Evolutionary conservation across 2,888 invertebrate species (phyloP).

Genomic region (Heliconius hortense): DNA sequence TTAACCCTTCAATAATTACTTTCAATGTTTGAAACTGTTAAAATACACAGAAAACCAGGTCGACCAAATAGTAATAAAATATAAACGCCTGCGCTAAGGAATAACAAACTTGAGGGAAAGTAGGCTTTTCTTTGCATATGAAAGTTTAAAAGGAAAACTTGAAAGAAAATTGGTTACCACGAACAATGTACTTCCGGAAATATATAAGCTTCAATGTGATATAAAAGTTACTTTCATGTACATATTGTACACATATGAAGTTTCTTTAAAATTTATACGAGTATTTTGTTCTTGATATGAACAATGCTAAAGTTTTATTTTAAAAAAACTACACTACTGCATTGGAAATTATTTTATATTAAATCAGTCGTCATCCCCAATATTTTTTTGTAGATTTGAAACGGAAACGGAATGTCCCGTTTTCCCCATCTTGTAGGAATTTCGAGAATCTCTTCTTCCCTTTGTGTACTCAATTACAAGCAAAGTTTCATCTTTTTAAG

Average conservation of each 20-base stretch:
- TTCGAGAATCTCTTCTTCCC: too few species aligned
- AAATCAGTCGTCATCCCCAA: too few species aligned
- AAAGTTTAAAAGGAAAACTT: conserved; percentile 17
- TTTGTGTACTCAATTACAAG: too few species aligned
- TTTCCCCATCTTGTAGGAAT: too few species aligned
- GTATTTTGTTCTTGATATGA: neutral
- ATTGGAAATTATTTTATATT: neutral
- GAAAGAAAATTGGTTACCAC: conserved; percentile 23
- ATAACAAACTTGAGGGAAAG: conserved; percentile 23
- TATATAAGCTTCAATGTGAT: conserved; percentile 5
- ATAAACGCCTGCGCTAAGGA: conserved; percentile 2
- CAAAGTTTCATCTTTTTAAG: neutral
- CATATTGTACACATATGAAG: neutral
- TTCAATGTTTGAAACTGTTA: neutral
- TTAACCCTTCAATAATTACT: neutral
- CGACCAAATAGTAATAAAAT: neutral
- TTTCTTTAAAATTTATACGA: neutral
- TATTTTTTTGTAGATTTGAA: too few species aligned
- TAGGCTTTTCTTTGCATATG: conserved; percentile 29
- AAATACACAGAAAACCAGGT: neutral
- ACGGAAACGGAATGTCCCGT: too few species aligned
- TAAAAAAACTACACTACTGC: neutral
- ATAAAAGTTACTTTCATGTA: neutral
- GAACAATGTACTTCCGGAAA: conserved; percentile 17
- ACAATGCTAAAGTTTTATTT: too few species aligned